A percentile compares a stretch with the other conserved stretches of the same genome.
Conservation (phyloP, 2,797 vertebrate genomes). For the Knipowitschia caucasica region DNA sequence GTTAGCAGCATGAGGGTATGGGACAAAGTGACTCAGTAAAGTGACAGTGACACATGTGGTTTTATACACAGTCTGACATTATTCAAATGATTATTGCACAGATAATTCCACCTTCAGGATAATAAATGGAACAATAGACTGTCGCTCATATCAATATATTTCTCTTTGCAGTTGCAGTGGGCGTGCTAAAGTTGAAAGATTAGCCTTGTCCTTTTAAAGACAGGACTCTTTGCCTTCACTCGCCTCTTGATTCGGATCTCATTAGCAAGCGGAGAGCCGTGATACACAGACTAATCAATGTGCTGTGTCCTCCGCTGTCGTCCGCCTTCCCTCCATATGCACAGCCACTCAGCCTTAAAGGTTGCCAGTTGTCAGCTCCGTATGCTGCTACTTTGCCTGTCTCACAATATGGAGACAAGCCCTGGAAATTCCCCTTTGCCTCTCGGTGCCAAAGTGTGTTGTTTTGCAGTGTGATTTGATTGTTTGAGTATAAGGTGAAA, state of each 20-base stretch:
- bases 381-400: slow-evolving; percentile 51
- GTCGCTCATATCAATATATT: slow-evolving; percentile 40
- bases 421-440: slow-evolving; percentile 17
- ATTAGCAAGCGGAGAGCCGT: slow-evolving; percentile 61
- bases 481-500: slow-evolving; percentile 13
- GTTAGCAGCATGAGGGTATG: too few relatives aligned
- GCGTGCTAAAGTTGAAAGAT: slow-evolving; percentile 56
- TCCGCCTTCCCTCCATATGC: slow-evolving; percentile 62
- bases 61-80: too few relatives aligned
- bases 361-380: slow-evolving; percentile 65
- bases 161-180: slow-evolving; percentile 46
- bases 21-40: too few relatives aligned
- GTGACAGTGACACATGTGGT: too few relatives aligned
- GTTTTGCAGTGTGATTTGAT: slow-evolving; percentile 20
- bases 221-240: slow-evolving; percentile 38
- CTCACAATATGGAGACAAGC: slow-evolving; percentile 39
- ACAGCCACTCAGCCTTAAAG: slow-evolving; percentile 63
- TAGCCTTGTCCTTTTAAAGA: slow-evolving; percentile 44
- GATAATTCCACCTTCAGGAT: too few relatives aligned
- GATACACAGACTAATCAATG: slow-evolving; percentile 66
- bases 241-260: slow-evolving; percentile 30
- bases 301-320: slow-evolving; percentile 50
- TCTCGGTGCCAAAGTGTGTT: slow-evolving; percentile 34
- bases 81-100: too few relatives aligned
- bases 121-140: not conserved